Percentiles rank a stretch among this genome's conserved stretches.
These are phyloP conservation scores for Caranx melampygus DNA, from an alignment of 2,113 vertebrate species.

Conservation along the genomic window DNA sequence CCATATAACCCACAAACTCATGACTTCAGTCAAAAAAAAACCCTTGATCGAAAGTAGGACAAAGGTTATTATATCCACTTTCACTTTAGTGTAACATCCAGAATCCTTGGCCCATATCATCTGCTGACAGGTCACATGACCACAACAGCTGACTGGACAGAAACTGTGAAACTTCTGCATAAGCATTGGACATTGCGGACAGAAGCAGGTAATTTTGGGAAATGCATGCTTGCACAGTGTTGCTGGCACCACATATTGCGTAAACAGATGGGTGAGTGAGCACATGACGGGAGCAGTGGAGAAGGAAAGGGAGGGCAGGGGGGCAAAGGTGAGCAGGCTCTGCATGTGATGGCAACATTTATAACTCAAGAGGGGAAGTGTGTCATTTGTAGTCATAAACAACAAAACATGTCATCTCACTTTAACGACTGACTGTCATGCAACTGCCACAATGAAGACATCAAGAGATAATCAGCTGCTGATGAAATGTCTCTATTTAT, in stretches of 20 bases:
- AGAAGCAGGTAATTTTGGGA: conserved; percentile 9
- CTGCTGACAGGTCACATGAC: conserved; percentile 33
- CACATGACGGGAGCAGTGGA: background rate
- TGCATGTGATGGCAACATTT: conserved; percentile 52
- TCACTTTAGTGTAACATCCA: conserved; percentile 26
- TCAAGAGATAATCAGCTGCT: conserved; percentile 62
- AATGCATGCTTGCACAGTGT: conserved; percentile 38
- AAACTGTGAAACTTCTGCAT: conserved; percentile 30
- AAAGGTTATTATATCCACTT: conserved; percentile 4
- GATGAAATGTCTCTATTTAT: conserved; percentile 74
- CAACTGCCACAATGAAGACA: conserved; percentile 72
- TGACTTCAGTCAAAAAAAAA: conserved; percentile 37
- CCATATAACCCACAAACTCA: conserved; percentile 14
- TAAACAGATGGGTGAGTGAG: conserved; percentile 25
- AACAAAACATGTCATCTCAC: conserved; percentile 40
- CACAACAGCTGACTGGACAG: conserved; percentile 46
- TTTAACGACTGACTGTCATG: conserved; percentile 53
- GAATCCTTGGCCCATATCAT: conserved; percentile 48
- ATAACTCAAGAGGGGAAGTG: conserved; percentile 59
- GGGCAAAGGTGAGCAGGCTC: conserved; percentile 42
- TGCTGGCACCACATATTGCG: conserved; percentile 6
- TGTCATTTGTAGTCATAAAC: conserved; percentile 44
- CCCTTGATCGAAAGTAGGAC: background rate
- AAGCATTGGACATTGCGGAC: background rate
- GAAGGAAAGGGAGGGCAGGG: background rate